Evolutionary conservation across 2,888 invertebrate species (phyloP), one percentile per base, ranked within the genome.

Genomic region (Brachylomia viminalis): DNA sequence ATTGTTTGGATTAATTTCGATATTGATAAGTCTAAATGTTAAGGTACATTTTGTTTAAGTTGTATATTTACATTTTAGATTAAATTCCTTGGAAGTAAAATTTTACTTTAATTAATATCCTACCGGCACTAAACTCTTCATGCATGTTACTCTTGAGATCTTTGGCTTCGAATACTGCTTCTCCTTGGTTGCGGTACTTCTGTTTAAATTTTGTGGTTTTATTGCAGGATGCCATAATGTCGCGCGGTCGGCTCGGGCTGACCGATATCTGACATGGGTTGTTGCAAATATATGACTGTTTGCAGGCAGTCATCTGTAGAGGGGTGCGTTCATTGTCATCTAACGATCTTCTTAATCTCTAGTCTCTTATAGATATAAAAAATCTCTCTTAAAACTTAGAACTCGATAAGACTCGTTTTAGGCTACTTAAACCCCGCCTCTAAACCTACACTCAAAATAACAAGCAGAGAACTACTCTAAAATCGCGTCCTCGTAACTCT

Each of bases 61-160:
- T 92, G 91, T 93, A 92, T 88, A 90, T 88, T 91, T 88, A 84
- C 75, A 87, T 90, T 92, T 90, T 92, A 91, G 92, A 94, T 93
- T 94, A 95, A 95, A 93, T 84, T 87, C 89, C 86, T 91, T 90
- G 87, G 85, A 90, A 89, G 87, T 87, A 89, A 79, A 80, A 72
- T 86, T 86, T 88, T 84, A 90, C 84, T 90, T 91, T 90, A 85
- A 89, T 90, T 89, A 85, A 27, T 65, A 77, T 87, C 86, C 85
- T 80, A 87, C 85, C 85, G 89, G 86, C 89, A 90, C 90, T 90
- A 86, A 89, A 90, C 83, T 87, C 80, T 87, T 80, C 86, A 86
- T 87, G 93, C 94, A 94, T 94, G 93, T 80, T 77, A 84, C 82
- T 88, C 86, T 82, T 77, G 67, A 82, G 72, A 84, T 84, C 87